These are phyloP conservation scores for Heteromyza rotundicornis DNA, from an alignment of 2,888 invertebrate species.

Conservation along the genomic window DNA sequence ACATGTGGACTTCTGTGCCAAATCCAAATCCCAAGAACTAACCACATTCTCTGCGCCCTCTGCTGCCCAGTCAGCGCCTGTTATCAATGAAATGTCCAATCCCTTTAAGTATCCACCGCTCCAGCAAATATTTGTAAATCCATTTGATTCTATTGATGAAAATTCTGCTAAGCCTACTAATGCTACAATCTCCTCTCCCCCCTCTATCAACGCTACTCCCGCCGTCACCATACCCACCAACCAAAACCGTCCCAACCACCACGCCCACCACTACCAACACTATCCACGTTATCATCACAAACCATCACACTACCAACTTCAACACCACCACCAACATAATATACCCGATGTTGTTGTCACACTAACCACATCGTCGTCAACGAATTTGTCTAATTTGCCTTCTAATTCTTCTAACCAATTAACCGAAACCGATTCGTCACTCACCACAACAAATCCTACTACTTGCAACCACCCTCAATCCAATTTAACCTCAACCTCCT, in stretches of 20 bases:
- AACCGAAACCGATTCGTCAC: slow-evolving; percentile 30
- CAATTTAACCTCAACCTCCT: slow-evolving; percentile 30
- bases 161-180: slow-evolving; percentile 28
- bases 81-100: slow-evolving; percentile 34
- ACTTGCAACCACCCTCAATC: slow-evolving; percentile 23
- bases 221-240: slow-evolving; percentile 30
- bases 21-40: not conserved
- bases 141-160: slow-evolving; percentile 50
- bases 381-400: slow-evolving; percentile 4
- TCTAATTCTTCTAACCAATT: slow-evolving; percentile 30
- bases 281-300: not conserved
- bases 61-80: slow-evolving; percentile 39
- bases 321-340: slow-evolving; percentile 20
- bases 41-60: slow-evolving; percentile 19
- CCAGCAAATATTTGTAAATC: slow-evolving; percentile 34
- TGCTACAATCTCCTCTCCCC: too few relatives aligned
- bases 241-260: slow-evolving; percentile 28
- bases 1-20: not conserved
- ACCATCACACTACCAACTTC: slow-evolving; percentile 11
- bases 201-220: slow-evolving; percentile 23
- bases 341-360: slow-evolving; percentile 37
- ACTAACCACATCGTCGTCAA: slow-evolving; percentile 27
- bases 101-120: slow-evolving; percentile 41
- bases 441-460: slow-evolving; percentile 22
- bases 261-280: slow-evolving; percentile 22